Percentiles rank a stretch among this genome's conserved stretches.
phyloP scores from a whole-genome alignment of 2,888 invertebrate species.

The Penaeus monodon region DNA sequence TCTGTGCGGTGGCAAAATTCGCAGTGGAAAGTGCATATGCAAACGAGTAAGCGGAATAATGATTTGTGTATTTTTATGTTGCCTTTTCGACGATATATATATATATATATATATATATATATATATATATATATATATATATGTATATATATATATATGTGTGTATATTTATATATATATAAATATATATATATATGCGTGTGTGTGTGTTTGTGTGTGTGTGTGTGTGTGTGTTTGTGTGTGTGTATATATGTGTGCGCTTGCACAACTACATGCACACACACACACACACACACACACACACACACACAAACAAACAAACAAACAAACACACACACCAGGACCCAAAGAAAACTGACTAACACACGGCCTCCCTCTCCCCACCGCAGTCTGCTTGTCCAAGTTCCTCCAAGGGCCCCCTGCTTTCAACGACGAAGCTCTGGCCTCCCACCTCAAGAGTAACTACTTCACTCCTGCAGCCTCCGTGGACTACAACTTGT shows the following conservation, averaged over 20 bases:
- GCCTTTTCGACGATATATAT: too few relatives aligned
- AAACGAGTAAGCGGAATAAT: too few relatives aligned
- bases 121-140: conserved; percentile 17
- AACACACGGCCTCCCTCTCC: background rate
- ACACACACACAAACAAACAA: background rate
- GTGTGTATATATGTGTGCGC: conserved; percentile 26
- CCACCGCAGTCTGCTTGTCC: too few relatives aligned
- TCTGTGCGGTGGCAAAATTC: too few relatives aligned
- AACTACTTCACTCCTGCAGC: background rate
- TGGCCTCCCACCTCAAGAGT: background rate
- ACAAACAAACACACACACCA: background rate
- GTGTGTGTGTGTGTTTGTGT: conserved; percentile 2
- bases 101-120: background rate
- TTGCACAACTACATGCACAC: background rate
- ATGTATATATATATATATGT: background rate
- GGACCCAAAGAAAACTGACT: background rate
- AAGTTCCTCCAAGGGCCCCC: too few relatives aligned
- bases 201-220: background rate
- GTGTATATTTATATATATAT: conserved; percentile 19
- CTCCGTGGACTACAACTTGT: background rate
- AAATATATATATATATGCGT: conserved; percentile 15
- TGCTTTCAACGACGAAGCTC: background rate
- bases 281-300: background rate
- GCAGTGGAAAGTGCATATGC: too few relatives aligned
- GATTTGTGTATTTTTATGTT: too few relatives aligned